A percentile compares a stretch with the other conserved stretches of the same genome.
These are phyloP conservation scores for Sarcophaga peregrina DNA, from an alignment of 1,140 invertebrate species.

Conservation along the genomic window DNA sequence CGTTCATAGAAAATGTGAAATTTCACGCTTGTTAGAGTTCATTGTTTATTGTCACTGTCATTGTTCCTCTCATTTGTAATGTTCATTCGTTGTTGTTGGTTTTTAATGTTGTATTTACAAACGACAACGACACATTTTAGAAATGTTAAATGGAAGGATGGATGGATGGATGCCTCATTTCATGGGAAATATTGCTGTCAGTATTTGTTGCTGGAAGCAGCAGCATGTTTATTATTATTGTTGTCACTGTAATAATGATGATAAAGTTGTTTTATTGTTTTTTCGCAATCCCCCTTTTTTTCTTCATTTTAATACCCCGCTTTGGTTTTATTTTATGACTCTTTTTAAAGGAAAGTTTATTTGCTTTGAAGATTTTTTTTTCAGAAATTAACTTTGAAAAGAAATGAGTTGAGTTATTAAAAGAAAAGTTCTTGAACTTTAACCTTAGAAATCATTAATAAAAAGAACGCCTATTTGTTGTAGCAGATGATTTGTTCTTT, in stretches of 20 bases:
- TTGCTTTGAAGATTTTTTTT: too few relatives aligned
- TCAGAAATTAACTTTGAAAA: too few relatives aligned
- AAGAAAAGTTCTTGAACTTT: too few relatives aligned
- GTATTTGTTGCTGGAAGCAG: neutral
- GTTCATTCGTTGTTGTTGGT: neutral
- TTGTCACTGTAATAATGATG: neutral
- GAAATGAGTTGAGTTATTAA: too few relatives aligned
- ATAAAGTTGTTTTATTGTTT: neutral
- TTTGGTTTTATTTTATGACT: too few relatives aligned
- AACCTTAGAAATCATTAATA: too few relatives aligned
- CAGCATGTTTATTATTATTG: neutral
- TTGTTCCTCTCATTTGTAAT: neutral
- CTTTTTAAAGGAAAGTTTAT: too few relatives aligned
- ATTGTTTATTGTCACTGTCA: constrained; percentile 16
- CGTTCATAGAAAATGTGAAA: constrained; percentile 22
- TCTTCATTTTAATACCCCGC: too few relatives aligned
- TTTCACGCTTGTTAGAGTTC: constrained; percentile 26
- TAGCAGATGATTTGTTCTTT: too few relatives aligned
- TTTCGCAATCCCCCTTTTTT: too few relatives aligned
- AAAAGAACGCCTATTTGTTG: too few relatives aligned
- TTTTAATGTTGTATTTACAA: neutral
- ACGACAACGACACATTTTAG: neutral
- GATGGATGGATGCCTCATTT: too few relatives aligned
- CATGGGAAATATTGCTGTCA: neutral
- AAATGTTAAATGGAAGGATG: neutral